Percentiles rank a stretch among this genome's conserved stretches.
Evolutionary conservation across 2,888 invertebrate genomes (phyloP).

Genomic region (Megalurothrips usitatus): DNA sequence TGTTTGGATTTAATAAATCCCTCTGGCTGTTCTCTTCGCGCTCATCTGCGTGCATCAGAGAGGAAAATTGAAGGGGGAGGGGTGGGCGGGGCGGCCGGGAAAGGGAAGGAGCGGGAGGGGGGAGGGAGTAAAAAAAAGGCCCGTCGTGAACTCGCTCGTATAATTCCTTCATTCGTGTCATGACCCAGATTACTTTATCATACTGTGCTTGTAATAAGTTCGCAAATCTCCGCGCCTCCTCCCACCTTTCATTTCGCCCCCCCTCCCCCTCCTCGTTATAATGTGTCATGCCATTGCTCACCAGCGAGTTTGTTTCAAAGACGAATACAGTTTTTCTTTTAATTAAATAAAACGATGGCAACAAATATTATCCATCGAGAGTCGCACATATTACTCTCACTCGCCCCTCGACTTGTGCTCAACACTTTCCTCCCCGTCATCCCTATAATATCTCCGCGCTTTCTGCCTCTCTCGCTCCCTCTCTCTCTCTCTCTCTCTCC

Average conservation of each 20-base stretch:
- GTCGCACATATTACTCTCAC: background rate
- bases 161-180: background rate
- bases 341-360: too few species aligned
- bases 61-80: background rate
- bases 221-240: slow-evolving; percentile 26
- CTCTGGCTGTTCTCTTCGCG: background rate
- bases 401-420: background rate
- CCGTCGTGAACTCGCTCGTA: background rate
- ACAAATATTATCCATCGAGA: too few species aligned
- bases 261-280: background rate
- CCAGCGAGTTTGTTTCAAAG: too few species aligned
- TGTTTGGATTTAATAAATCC: background rate
- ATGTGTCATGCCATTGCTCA: too few species aligned
- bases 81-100: background rate
- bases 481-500: slow-evolving; percentile 17
- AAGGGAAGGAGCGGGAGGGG: background rate
- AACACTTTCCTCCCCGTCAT: background rate
- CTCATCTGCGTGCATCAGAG: background rate
- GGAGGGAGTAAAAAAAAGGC: background rate
- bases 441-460: background rate
- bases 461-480: slow-evolving; percentile 26
- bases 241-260: slow-evolving; percentile 23
- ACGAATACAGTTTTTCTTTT: too few species aligned
- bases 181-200: background rate
- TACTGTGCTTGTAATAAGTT: slow-evolving; percentile 5